These are phyloP conservation scores for Cyrtodaria siliqua DNA, from an alignment of 2,888 invertebrate genomes.

Conservation along the genomic window DNA sequence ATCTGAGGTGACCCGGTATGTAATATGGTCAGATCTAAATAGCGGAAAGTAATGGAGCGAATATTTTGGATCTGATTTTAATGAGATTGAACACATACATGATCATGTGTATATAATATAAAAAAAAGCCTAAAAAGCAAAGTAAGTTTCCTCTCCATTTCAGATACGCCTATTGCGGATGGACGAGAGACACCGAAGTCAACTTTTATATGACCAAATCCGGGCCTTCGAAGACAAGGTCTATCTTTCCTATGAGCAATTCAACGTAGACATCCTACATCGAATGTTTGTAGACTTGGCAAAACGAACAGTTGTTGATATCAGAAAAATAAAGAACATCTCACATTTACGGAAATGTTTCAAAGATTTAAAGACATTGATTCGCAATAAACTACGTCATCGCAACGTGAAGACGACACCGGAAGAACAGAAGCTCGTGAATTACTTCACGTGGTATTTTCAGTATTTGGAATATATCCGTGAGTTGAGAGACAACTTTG, in stretches of 20 bases:
- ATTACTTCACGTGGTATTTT: conserved; percentile 80
- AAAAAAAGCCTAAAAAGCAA: too few relatives aligned
- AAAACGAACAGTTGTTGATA: conserved; percentile 60
- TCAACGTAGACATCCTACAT: conserved; percentile 71
- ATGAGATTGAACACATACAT: too few relatives aligned
- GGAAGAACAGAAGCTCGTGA: conserved; percentile 65
- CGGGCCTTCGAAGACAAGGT: conserved; percentile 78
- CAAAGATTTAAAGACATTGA: conserved; percentile 51
- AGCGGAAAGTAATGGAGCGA: too few relatives aligned
- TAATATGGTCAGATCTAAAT: too few relatives aligned
- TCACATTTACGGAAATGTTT: conserved; percentile 59
- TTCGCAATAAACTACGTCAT: conserved; percentile 56
- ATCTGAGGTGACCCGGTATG: too few relatives aligned
- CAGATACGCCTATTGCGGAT: conserved; percentile 74
- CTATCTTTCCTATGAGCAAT: conserved; percentile 71
- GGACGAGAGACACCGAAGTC: conserved; percentile 75
- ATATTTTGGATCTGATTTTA: too few relatives aligned
- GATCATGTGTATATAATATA: too few relatives aligned
- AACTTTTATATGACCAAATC: conserved; percentile 76
- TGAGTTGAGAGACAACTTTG: conserved; percentile 73
- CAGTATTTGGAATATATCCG: conserved; percentile 75
- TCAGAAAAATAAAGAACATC: conserved; percentile 61
- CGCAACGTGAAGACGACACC: conserved; percentile 49
- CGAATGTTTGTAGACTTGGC: conserved; percentile 66
- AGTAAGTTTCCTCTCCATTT: conserved; percentile 14